phyloP scores from a whole-genome alignment of 2,888 invertebrate species.

The Urechis unicinctus region DNA sequence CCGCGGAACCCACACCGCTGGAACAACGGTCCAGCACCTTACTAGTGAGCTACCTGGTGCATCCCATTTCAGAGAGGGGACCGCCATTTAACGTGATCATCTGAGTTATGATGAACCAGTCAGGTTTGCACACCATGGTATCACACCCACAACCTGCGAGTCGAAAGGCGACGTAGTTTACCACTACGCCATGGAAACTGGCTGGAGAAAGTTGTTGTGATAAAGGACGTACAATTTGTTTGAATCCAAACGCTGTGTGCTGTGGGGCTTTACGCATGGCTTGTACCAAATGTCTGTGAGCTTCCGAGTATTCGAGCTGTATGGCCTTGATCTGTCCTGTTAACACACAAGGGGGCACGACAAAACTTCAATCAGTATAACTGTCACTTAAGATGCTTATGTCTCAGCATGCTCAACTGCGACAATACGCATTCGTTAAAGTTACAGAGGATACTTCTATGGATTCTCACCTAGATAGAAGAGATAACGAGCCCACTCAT shows the following conservation, averaged over 20 bases:
- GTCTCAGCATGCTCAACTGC: too few species aligned
- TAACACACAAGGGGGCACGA: neutral
- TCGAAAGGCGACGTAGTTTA: too few species aligned
- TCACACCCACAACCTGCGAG: neutral
- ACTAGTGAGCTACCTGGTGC: neutral
- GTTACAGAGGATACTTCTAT: neutral
- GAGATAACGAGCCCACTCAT: slow-evolving; percentile 96
- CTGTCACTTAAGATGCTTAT: neutral
- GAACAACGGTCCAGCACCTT: neutral
- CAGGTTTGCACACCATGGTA: too few species aligned
- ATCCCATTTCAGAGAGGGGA: too few species aligned
- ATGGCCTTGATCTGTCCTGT: slow-evolving; percentile 92
- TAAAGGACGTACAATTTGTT: slow-evolving; percentile 59
- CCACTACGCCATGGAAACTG: neutral
- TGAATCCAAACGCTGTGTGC: slow-evolving; percentile 95
- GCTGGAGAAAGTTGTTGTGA: too few species aligned
- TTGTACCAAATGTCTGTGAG: slow-evolving; percentile 92
- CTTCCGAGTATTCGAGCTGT: slow-evolving; percentile 94
- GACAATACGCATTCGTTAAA: neutral
- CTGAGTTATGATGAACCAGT: too few species aligned
- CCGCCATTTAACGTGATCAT: too few species aligned
- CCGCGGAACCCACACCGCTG: too few species aligned
- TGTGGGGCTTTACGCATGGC: slow-evolving; percentile 93
- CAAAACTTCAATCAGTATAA: neutral
- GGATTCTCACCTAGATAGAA: slow-evolving; percentile 68